Evolutionary conservation across 2,113 vertebrate species (phyloP), one percentile per base, ranked within the genome.

Genomic region (Lethenteron reissneri): DNA sequence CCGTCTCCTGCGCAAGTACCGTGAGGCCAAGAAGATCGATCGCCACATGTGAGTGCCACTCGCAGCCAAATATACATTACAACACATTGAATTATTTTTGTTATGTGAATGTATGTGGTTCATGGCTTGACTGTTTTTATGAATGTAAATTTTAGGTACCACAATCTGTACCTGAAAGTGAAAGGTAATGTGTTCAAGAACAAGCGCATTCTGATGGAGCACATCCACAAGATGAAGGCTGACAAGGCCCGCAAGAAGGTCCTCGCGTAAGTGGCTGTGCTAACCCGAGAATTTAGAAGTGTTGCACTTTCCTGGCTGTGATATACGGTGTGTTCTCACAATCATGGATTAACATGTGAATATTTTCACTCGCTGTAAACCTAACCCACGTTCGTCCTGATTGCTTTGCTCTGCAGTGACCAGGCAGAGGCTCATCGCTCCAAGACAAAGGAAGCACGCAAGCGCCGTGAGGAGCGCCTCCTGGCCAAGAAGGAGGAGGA

Each of bases 191-290:
- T 68, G n/a, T 68, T 68, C 64, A 68, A 68, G 64, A 68, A 68
- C 64, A 68, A 68, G 64, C 64, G 64, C 21, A 21, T 68, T 17
- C 64, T 68, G 64, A 68, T 68, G 64, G 64, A 68, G 64, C 64
- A 68, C 64, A 68, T 68, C 11, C 64, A 68, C 64, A 68, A 68
- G 64, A 68, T 68, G 64, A 68, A 68, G 64, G 64, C 64, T n/a
- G 64, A 68, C 64, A 68, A 68, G 64, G 64, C 64, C 21, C 64
- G 64, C 64, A 68, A 68, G 64, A 68, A 68, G 64, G 11, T 68
- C 8, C 21, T 68, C 9, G 8, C 64, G 64, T 68, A 21, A 11
- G 64, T 68, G 64, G n/a, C 64, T 11, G 15, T 21, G 15, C n/a
- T 12, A 21, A 11, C 64, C 64, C 64, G 21, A 68, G 64, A 41